These are phyloP conservation scores for Echinometra lucunter DNA, from an alignment of 53 echinoderm and acorn worm species.

Conservation along the genomic window DNA sequence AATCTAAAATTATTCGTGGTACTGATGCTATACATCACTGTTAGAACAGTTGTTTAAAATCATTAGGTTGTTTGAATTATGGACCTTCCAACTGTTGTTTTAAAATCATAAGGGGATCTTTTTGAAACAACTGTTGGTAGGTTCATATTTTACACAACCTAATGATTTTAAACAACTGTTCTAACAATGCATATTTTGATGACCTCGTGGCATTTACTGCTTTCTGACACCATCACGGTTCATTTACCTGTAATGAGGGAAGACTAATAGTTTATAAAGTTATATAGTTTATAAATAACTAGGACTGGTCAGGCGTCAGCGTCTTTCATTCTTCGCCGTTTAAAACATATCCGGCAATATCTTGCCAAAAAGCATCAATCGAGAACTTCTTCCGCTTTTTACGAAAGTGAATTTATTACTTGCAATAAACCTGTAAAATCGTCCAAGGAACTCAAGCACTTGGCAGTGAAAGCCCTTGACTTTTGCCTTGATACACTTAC, in stretches of 20 bases:
- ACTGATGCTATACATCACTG: no score
- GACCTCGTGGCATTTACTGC: neutral
- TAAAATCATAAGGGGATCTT: no score
- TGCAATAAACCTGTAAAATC: neutral
- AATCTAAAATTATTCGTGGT: neutral
- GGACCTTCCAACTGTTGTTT: no score
- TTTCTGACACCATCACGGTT: neutral
- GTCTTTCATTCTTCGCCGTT: neutral
- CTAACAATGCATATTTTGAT: no score
- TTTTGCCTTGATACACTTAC: constrained; percentile 59
- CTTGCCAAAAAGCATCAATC: neutral
- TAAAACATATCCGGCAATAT: constrained; percentile 35
- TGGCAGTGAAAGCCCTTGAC: constrained; percentile 28
- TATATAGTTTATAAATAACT: no score
- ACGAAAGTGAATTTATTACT: constrained; percentile 11
- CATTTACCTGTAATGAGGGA: neutral
- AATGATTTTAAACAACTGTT: no score
- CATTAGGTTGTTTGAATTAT: no score
- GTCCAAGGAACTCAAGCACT: constrained; percentile 9
- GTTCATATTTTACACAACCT: no score
- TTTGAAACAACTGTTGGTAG: no score
- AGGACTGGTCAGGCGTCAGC: constrained; percentile 36
- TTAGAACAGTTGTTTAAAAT: no score
- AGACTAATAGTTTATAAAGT: constrained; percentile 27
- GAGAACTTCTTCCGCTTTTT: neutral